Base-by-base conservation (phyloP, 2,888 invertebrate species). In the Gymnosoma rotundatum region DNA sequence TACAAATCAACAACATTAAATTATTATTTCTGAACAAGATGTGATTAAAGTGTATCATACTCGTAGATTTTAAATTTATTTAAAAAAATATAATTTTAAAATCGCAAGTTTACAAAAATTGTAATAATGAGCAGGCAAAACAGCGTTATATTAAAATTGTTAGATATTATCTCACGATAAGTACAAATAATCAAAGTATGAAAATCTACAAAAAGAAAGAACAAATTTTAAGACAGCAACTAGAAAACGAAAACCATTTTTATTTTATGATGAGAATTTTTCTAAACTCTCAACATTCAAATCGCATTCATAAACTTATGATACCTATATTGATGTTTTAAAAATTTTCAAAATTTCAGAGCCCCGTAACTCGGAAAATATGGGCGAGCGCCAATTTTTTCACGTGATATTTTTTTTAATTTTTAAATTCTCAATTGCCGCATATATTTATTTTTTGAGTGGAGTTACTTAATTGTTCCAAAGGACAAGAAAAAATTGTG, bases 11-110 rank as follows among this genome's bases (percentile, higher is more conserved):
- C 21, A 36, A 72, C n/a, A 67, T 61, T 61, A 67, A 48, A 60
- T 48, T 63, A 67, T 50, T 72, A 64, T 32, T 25, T 45, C 64
- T 42, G 25, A 61, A 78, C 42, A 72, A 72, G 72, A 66, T 69
- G 52, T 45, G 36, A 60, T 52, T 38, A 25, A 60, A 78, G 61
- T 54, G 67, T 21, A 61, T 36, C 60, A 54, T 63, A n/a, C n/a
- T n/a, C n/a, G n/a, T n/a, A 45, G 72, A 70, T 48, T 54, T 69
- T 6, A 45, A 69, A 69, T 52, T n/a, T n/a, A n/a, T n/a, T 32
- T 36, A 61, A 63, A 45, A 48, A 54, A 67, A 38, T 42, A 50
- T n/a, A 58, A 18, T 7, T 25, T 45, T 63, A 18, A 69, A 67
- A 52, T 38, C 16, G n/a, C 42, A 69, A 42, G 56, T 48, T 58